These are phyloP conservation scores for Prochilodus magdalenae DNA, from an alignment of 2,113 vertebrate species.

Conservation along the genomic window DNA sequence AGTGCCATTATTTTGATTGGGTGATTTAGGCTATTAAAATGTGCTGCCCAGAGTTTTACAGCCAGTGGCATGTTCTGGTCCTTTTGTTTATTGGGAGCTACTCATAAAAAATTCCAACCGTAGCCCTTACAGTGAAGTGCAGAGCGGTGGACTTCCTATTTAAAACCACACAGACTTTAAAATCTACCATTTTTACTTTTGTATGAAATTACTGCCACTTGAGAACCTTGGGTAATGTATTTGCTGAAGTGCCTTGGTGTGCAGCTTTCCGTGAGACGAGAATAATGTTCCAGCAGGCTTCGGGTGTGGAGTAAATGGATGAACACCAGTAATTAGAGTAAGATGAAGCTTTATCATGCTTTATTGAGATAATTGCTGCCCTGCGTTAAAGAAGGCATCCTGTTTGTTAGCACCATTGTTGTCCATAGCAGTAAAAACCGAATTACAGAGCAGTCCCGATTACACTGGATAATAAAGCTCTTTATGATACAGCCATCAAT, in stretches of 20 bases:
- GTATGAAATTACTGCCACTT: background rate
- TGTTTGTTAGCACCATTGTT: background rate
- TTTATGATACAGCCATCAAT: background rate
- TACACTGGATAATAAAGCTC: constrained; percentile 4
- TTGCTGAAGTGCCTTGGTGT: background rate
- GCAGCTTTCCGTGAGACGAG: background rate
- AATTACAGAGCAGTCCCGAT: background rate
- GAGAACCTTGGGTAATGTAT: background rate
- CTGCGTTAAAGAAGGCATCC: background rate
- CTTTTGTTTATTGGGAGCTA: no score
- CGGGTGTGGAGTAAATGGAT: background rate
- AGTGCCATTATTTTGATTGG: no score
- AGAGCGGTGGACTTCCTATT: no score
- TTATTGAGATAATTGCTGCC: background rate
- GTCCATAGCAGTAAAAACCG: background rate
- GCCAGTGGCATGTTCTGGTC: no score
- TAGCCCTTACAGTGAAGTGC: no score
- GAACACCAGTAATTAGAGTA: background rate
- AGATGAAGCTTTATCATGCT: background rate
- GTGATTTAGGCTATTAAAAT: no score
- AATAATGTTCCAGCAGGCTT: background rate
- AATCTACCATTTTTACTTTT: no score
- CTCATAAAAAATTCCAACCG: no score
- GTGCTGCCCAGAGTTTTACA: no score
- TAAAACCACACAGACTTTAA: no score